Evolutionary conservation across 2,888 invertebrate genomes (phyloP).

Genomic region (Romanomermis culicivorax): DNA sequence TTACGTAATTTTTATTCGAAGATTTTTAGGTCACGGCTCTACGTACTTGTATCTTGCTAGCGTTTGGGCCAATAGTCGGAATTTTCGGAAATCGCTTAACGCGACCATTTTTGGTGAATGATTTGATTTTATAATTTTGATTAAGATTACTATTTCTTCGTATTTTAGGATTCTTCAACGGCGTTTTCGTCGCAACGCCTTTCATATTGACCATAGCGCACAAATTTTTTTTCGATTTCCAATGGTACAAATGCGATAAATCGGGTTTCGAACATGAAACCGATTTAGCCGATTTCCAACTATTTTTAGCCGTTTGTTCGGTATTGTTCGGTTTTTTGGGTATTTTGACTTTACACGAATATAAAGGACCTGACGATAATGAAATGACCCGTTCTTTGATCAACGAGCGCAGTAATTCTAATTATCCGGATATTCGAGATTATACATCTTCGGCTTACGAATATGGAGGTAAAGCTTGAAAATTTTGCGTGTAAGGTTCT

Average conservation of each 20-base stretch:
- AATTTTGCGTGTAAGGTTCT: no score
- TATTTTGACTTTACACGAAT: background rate
- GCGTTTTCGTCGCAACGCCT: background rate
- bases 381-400: background rate
- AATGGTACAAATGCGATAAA: background rate
- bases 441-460: constrained; percentile 1
- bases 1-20: no score
- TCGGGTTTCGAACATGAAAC: background rate
- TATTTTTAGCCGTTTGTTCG: background rate
- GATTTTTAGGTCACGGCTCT: constrained; percentile 3
- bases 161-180: background rate
- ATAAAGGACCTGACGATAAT: background rate
- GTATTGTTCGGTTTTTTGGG: background rate
- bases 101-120: background rate
- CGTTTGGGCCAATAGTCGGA: background rate
- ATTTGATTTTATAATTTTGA: background rate
- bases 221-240: background rate
- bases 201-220: background rate
- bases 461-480: no score
- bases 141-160: background rate
- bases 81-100: background rate
- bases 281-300: background rate
- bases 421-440: background rate
- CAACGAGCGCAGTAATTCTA: no score
- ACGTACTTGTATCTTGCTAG: background rate